Percentiles rank a stretch among this genome's conserved stretches.
These are phyloP conservation scores for Phaethon lepturus DNA, from an alignment of 2,113 vertebrate genomes.

Conservation along the genomic window DNA sequence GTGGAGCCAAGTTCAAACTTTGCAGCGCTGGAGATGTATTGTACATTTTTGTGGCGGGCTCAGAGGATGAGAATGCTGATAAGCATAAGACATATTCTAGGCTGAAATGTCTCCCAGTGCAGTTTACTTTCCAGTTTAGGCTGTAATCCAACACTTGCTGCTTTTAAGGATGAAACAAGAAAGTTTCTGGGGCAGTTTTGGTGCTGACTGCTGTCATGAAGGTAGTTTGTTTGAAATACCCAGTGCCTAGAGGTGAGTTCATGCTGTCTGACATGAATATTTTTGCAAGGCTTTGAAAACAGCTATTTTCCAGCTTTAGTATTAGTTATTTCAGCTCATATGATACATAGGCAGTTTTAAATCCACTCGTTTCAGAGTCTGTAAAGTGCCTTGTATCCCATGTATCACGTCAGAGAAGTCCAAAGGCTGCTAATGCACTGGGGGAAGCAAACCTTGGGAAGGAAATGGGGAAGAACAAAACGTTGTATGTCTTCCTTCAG, in stretches of 20 bases:
- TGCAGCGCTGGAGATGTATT: not conserved
- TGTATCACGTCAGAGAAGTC: fast-evolving
- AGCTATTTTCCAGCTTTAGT: not conserved
- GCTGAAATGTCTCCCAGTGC: not conserved
- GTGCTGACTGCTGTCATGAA: not conserved
- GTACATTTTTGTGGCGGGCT: not conserved
- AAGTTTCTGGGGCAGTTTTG: not conserved
- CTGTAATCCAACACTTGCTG: not conserved
- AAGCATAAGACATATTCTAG: not conserved
- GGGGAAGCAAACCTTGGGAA: not conserved
- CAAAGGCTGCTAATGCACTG: not conserved
- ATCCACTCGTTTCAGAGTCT: not conserved
- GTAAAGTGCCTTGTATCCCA: not conserved
- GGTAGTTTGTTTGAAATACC: not conserved
- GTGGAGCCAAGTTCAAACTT: not conserved
- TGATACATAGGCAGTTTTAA: not conserved
- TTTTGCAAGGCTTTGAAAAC: not conserved
- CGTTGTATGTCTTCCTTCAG: not conserved
- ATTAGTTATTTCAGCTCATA: not conserved
- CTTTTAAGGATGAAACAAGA: not conserved
- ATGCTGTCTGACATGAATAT: not conserved
- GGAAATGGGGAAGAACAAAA: not conserved
- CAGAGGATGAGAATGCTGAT: not conserved
- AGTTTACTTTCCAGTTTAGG: not conserved
- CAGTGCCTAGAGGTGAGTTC: not conserved